Evolutionary conservation across 2,888 invertebrate species (phyloP).

Genomic region (Melikaiella ostensackeni): DNA sequence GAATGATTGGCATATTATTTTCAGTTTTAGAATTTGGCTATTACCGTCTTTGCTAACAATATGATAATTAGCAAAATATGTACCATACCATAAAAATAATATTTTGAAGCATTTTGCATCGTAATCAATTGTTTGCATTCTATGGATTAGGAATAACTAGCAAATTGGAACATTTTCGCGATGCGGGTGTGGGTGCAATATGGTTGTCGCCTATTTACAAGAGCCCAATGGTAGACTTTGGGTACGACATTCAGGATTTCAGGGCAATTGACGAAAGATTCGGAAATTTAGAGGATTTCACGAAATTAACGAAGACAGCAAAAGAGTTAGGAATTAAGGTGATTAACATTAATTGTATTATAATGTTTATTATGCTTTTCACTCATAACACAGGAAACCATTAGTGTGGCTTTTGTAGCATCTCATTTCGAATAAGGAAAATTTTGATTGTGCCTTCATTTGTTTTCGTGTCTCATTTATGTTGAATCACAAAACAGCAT

Average conservation of each 20-base stretch:
- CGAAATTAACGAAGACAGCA: constrained; percentile 79
- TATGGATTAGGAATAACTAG: constrained; percentile 79
- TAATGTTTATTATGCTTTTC: background rate
- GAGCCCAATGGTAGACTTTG: constrained; percentile 92
- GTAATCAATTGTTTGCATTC: background rate
- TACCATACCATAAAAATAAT: no score
- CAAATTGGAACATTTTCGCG: constrained; percentile 82
- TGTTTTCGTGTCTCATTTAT: no score
- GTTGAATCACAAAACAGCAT: no score
- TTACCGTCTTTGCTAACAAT: no score
- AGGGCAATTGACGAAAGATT: constrained; percentile 85
- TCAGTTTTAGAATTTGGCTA: no score
- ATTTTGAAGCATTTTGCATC: background rate
- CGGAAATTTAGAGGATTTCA: constrained; percentile 87
- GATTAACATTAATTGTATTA: constrained; percentile 32
- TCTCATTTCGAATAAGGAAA: no score
- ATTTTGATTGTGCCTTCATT: no score
- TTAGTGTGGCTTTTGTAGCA: no score
- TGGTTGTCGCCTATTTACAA: constrained; percentile 92
- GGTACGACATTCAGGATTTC: constrained; percentile 92
- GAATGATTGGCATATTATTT: no score
- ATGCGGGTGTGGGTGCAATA: constrained; percentile 85
- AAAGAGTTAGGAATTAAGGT: constrained; percentile 80
- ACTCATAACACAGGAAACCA: no score
- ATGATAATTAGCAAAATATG: no score